Conservation (phyloP, 2,113 vertebrate genomes). For the Gobio gobio region DNA sequence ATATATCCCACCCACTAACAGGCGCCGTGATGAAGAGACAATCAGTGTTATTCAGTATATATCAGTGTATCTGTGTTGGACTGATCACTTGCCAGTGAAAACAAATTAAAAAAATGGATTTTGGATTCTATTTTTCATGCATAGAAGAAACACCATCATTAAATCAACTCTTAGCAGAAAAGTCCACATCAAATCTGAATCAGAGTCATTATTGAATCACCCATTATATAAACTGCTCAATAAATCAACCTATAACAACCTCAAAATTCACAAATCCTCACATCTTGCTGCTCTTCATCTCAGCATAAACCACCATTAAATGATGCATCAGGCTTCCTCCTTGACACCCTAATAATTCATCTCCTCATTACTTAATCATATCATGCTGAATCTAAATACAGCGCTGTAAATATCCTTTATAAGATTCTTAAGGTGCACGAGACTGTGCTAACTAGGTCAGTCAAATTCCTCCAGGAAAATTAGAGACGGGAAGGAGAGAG, state of each 20-base stretch:
- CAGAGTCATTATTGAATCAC: neutral
- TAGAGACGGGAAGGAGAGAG: conserved; percentile 58
- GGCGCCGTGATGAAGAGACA: too few species aligned
- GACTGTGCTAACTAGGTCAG: conserved; percentile 73
- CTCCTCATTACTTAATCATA: conserved; percentile 73
- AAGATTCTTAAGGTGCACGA: conserved; percentile 60
- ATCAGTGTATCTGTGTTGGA: neutral
- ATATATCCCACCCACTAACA: too few species aligned
- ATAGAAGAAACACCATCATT: neutral
- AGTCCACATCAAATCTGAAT: neutral
- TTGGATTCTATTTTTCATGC: neutral
- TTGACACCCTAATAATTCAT: conserved; percentile 64
- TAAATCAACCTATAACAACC: conserved; percentile 4
- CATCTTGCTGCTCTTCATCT: neutral
- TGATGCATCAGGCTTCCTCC: conserved; percentile 50
- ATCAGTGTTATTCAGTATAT: too few species aligned
- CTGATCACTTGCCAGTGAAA: neutral
- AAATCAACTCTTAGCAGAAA: neutral
- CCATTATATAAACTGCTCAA: conserved; percentile 17
- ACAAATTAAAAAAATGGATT: neutral
- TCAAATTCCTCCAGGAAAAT: conserved; percentile 65
- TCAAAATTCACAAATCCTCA: conserved; percentile 19
- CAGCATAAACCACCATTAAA: conserved; percentile 34
- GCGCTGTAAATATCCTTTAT: conserved; percentile 68
- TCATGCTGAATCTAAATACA: conserved; percentile 65